These are phyloP conservation scores for Drosophila nannoptera DNA, from an alignment of 1,140 invertebrate species.

Conservation along the genomic window DNA sequence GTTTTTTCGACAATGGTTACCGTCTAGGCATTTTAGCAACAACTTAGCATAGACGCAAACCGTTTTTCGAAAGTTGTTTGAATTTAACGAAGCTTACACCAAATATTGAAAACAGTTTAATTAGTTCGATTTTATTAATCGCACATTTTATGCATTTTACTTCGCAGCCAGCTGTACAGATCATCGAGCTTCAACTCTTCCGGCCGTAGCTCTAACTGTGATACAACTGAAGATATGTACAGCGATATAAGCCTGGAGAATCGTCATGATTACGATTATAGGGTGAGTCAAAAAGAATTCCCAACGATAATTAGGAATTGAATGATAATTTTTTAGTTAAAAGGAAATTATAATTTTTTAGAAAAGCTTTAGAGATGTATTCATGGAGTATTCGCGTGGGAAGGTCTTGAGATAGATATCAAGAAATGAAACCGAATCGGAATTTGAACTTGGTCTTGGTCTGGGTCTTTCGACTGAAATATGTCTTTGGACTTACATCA, in stretches of 20 bases:
- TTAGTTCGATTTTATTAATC: constrained; percentile 10
- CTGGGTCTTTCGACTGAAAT: no score
- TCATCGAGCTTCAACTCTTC: constrained; percentile 94
- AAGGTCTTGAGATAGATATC: no score
- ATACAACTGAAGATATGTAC: constrained; percentile 94
- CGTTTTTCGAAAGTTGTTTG: not conserved
- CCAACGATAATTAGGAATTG: no score
- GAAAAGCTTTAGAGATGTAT: no score
- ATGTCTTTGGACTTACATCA: not conserved
- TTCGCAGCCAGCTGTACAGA: constrained; percentile 89
- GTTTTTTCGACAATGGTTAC: no score
- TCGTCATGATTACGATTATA: constrained; percentile 93
- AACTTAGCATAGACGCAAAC: constrained; percentile 11
- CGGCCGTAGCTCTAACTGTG: constrained; percentile 91
- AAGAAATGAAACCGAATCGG: no score
- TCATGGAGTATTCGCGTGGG: no score
- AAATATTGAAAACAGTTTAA: not conserved
- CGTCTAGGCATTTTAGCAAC: no score
- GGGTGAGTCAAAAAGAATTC: constrained; percentile 82
- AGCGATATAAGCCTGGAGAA: constrained; percentile 94
- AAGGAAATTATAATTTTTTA: not conserved
- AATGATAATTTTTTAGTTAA: not conserved
- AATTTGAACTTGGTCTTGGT: no score
- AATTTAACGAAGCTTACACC: not conserved
- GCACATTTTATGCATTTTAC: not conserved